phyloP scores from a whole-genome alignment of 2,797 vertebrate genomes.

The Manis crassicaudata region DNA sequence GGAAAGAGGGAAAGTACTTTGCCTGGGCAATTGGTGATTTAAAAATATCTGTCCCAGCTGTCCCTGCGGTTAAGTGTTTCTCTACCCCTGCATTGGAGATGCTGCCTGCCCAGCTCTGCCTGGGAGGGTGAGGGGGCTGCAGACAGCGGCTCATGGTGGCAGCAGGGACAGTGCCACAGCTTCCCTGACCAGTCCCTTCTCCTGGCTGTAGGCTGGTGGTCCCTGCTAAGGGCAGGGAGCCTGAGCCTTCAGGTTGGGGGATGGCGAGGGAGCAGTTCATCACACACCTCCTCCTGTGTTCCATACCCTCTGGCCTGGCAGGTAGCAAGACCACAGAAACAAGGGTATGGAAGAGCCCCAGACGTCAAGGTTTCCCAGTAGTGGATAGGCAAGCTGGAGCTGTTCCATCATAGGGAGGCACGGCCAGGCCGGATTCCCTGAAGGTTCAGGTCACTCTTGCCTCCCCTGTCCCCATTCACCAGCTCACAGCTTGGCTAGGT shows the following conservation, averaged over 20 bases:
- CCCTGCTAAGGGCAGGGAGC: not conserved
- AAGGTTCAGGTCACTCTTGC: not conserved
- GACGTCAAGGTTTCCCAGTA: not conserved
- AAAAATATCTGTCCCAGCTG: not conserved
- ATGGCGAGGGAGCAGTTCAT: not conserved
- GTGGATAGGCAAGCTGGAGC: not conserved
- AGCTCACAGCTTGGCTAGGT: not conserved
- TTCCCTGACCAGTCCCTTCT: not conserved
- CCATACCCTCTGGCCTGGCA: not conserved
- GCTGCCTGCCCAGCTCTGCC: not conserved
- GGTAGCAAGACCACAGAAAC: not conserved
- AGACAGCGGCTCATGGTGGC: not conserved
- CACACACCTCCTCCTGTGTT: too few relatives aligned
- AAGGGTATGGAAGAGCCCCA: not conserved
- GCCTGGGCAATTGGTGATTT: slow-evolving; percentile 36
- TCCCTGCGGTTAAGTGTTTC: not conserved
- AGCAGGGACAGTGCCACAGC: not conserved
- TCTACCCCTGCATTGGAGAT: not conserved
- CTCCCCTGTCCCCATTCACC: not conserved
- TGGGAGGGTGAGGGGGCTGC: not conserved
- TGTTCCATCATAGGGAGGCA: not conserved
- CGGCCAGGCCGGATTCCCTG: not conserved
- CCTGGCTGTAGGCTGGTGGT: not conserved
- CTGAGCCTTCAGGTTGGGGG: not conserved
- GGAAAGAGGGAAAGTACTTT: slow-evolving; percentile 22